phyloP scores from a whole-genome alignment of 2,797 vertebrate genomes.

The Myoxocephalus aenaeus region DNA sequence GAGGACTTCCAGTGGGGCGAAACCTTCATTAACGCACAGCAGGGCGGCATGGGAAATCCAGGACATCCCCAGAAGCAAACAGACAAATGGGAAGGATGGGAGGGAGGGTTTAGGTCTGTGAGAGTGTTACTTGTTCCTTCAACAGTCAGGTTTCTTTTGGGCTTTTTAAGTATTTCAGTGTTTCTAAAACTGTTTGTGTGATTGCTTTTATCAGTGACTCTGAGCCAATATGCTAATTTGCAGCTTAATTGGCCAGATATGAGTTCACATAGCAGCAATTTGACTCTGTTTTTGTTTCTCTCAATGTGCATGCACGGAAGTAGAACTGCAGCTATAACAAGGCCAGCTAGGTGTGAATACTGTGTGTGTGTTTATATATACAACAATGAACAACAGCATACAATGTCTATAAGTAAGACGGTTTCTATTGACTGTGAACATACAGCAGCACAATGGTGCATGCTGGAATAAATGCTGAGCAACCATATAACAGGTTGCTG shows the following conservation, averaged over 20 bases:
- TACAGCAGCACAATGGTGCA: not conserved
- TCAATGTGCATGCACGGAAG: not conserved
- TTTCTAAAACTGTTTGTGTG: not conserved
- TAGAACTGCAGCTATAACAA: not conserved
- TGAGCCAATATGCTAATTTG: not conserved
- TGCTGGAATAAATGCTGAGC: not conserved
- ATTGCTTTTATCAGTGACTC: not conserved
- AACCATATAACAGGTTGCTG: not conserved
- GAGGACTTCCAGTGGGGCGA: slow-evolving; percentile 67
- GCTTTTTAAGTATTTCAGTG: not conserved
- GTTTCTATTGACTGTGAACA: not conserved
- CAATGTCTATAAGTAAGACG: not conserved
- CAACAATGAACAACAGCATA: not conserved
- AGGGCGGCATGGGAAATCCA: slow-evolving; percentile 79
- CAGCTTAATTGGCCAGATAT: not conserved
- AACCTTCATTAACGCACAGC: slow-evolving; percentile 85
- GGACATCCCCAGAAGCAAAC: slow-evolving; percentile 71
- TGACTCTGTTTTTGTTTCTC: not conserved
- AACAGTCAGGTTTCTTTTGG: not conserved
- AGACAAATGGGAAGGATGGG: slow-evolving; percentile 59
- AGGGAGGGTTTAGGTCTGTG: slow-evolving; percentile 19
- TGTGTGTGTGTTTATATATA: not conserved
- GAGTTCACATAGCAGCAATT: not conserved
- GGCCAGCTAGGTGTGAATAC: not conserved
- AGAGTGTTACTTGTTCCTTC: slow-evolving; percentile 16